Conservation (phyloP, 2,797 vertebrate species). For the Podarcis lilfordi region DNA sequence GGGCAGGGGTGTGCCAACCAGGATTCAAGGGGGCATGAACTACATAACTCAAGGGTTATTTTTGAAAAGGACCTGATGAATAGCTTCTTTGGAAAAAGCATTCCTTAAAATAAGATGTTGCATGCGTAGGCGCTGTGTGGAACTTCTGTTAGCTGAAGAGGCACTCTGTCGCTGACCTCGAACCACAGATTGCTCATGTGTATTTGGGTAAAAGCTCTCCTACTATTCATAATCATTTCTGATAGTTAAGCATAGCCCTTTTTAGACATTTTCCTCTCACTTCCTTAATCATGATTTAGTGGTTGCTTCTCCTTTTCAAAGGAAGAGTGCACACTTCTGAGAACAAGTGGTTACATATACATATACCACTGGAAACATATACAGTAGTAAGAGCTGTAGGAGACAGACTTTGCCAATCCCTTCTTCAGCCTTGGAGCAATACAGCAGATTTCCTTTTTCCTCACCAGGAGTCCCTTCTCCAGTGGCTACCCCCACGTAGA, state of each 20-base stretch:
- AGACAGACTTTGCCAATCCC: neutral
- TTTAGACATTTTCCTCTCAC: neutral
- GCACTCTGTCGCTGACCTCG: neutral
- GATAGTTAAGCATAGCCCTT: neutral
- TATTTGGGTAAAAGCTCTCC: neutral
- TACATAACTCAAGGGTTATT: neutral
- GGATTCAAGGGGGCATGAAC: neutral
- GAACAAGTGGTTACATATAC: neutral
- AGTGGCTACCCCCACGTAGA: too few species aligned
- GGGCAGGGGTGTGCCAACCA: neutral
- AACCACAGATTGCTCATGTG: too few species aligned
- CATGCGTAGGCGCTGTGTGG: neutral
- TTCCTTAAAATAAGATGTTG: neutral
- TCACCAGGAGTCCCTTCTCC: too few species aligned
- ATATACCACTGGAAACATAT: neutral
- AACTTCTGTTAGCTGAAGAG: neutral
- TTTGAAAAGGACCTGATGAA: neutral
- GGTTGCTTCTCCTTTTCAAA: neutral
- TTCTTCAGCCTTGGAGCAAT: too few species aligned
- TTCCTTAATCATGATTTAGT: neutral
- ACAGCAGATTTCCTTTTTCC: too few species aligned
- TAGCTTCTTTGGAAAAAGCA: neutral
- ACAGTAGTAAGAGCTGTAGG: too few species aligned
- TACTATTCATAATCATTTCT: neutral
- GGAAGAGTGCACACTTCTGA: neutral